Base-by-base conservation (phyloP, 2,888 invertebrate genomes). In the Lissocephala sabroskyi region DNA sequence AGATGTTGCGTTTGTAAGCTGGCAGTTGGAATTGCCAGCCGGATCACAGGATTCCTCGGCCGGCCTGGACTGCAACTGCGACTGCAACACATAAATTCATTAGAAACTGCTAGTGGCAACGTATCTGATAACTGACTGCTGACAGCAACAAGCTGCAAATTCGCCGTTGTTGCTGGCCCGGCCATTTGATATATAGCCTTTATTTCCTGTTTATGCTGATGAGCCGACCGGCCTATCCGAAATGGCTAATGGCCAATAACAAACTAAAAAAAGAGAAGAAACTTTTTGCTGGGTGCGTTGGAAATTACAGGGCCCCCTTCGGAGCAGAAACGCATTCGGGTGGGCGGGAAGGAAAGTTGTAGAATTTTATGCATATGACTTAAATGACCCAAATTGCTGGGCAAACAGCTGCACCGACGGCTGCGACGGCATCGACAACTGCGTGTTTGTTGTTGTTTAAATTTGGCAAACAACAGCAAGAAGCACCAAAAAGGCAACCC, bases 331-430 rank as follows among this genome's bases (percentile, higher is more conserved):
- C 3, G 23, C 3, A 23, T 23, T n/a, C n/a, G n/a, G n/a, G n/a
- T n/a, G n/a, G n/a, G n/a, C n/a, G n/a, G n/a, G n/a, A n/a, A n/a
- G 61, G 61, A 57, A 42, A 61, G 59, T 56, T 59, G 46, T 59
- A 52, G 63, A 52, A 64, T 62, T 70, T 70, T 64, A 62, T 62
- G 65, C 62, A 73, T 70, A 70, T 66, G 66, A 74, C 62, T 76
- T 60, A 64, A 60, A 62, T 78, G 79, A 79, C 79, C 80, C 59
- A 79, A 79, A 79, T 79, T 79, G 62, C 58, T 65, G 45, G 50
- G 59, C 79, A 80, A 79, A 79, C 62, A 76, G 47, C 67, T 64
- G 60, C 42, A 35, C 23, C 18, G 18, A 42, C 26, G 16, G 13
- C 30, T 9, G 13, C 26, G 36, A 35, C 39, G 23, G 14, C 19